Evolutionary conservation across 2,113 vertebrate genomes (phyloP).

Genomic region (Ageneiosus marmoratus): DNA sequence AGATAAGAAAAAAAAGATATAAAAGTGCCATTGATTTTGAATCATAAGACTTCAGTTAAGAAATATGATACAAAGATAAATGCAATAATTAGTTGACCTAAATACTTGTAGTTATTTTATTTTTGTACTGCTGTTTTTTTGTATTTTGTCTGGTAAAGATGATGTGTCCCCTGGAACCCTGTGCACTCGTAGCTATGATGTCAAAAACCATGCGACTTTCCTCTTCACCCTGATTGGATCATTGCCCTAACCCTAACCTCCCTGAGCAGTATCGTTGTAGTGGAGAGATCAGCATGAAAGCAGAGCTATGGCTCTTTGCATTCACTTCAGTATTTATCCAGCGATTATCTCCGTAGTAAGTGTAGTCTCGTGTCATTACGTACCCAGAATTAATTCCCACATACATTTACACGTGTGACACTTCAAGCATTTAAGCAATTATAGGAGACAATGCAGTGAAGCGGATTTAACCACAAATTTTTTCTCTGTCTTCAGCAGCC

Average conservation of each 20-base stretch:
- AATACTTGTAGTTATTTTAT: slow-evolving; percentile 65
- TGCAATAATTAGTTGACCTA: slow-evolving; percentile 76
- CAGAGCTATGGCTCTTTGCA: slow-evolving; percentile 36
- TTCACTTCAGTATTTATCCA: slow-evolving; percentile 45
- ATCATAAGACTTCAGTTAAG: slow-evolving; percentile 52
- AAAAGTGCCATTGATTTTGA: slow-evolving; percentile 59
- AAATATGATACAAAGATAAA: slow-evolving; percentile 68
- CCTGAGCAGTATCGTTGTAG: slow-evolving; percentile 40
- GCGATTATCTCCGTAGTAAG: slow-evolving; percentile 18
- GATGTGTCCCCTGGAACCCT: slow-evolving; percentile 52
- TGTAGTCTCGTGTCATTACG: slow-evolving; percentile 39
- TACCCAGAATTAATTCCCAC: slow-evolving; percentile 27
- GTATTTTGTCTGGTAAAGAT: slow-evolving; percentile 52
- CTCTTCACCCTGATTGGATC: slow-evolving; percentile 44
- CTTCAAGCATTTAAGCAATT: slow-evolving; percentile 16
- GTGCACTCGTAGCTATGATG: slow-evolving; percentile 53
- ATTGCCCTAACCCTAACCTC: slow-evolving; percentile 11
- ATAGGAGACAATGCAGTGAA: neutral
- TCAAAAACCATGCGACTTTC: slow-evolving; percentile 51
- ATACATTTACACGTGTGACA: neutral
- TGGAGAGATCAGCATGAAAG: slow-evolving; percentile 20
- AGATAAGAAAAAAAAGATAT: slow-evolving; percentile 47
- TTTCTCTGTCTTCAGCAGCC: slow-evolving; percentile 1
- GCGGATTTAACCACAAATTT: neutral
- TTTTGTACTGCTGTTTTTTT: slow-evolving; percentile 60